These are phyloP conservation scores for Endomychus coccineus DNA, from an alignment of 2,888 invertebrate species.

Conservation along the genomic window DNA sequence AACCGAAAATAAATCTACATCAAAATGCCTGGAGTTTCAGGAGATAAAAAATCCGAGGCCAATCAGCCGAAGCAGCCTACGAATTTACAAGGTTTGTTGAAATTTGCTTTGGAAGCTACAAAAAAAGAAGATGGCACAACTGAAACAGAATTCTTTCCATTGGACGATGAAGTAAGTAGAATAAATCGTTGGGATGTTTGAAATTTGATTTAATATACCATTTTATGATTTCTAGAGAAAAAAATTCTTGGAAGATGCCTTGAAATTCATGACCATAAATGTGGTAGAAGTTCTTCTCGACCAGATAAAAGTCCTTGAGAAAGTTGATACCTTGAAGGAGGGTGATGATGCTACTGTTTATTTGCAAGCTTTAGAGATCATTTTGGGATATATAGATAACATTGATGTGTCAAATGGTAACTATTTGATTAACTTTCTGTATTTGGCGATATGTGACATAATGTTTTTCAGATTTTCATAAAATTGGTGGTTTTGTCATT, in stretches of 20 bases:
- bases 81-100: conserved; percentile 50
- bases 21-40: no score
- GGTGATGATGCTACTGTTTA: conserved; percentile 53
- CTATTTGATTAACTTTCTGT: no score
- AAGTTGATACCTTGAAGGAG: conserved; percentile 42
- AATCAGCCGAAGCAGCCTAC: conserved; percentile 39
- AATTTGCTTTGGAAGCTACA: conserved; percentile 64
- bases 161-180: conserved; percentile 56
- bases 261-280: conserved; percentile 63
- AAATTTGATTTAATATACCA: neutral
- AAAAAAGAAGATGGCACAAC: conserved; percentile 52
- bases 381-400: conserved; percentile 63
- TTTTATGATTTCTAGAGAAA: conserved; percentile 56
- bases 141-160: conserved; percentile 45
- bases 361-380: conserved; percentile 56
- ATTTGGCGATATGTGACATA: neutral
- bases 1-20: no score
- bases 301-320: conserved; percentile 52
- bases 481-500: conserved; percentile 73
- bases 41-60: no score
- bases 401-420: conserved; percentile 76
- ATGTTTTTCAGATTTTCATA: conserved; percentile 62
- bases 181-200: neutral
- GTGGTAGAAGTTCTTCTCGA: conserved; percentile 58
- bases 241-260: conserved; percentile 62